Base-by-base conservation (phyloP, 2,113 vertebrate genomes). In the Agelaius phoeniceus region DNA sequence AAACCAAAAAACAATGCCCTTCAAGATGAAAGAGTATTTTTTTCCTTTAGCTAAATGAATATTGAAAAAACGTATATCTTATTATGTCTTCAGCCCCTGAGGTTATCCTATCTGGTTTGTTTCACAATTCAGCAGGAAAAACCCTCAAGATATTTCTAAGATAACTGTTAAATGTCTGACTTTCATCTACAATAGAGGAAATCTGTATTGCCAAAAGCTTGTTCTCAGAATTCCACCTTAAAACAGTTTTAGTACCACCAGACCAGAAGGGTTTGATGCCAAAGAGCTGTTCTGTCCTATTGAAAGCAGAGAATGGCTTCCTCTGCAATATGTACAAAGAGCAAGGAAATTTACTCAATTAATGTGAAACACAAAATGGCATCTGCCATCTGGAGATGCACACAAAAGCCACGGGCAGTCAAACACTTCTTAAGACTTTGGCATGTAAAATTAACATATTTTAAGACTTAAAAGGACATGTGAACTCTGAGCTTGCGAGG, bases 351-450 rank as follows among this genome's bases (percentile, higher is more conserved):
- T 97, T 98, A 98, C 97, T 97, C 98, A 97, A 97, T 98, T 98
- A 97, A 97, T 98, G 97, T 97, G 98, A 98, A 98, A 98, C 97
- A 98, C 96, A 97, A 97, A 98, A 97, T 97, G 98, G 98, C 98
- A 98, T 97, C 97, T 97, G 97, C 97, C 97, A 97, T 98, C 98
- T 98, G 97, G 97, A 98, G 97, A 97, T 95, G 93, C 89, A 96
- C 97, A 97, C 96, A 97, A 98, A 97, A 97, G 97, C 97, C 89
- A 92, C 90, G 96, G 97, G 97, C 97, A 94, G 94, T 97, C 97
- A 95, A 98, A 97, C 93, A 90, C 96, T 96, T 98, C 98, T 98
- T 97, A 98, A 98, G 98, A 97, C 96, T 98, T 96, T 98, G 97
- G 97, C 98, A 97, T 96, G 87, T 97, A 97, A 97, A 98, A 98